phyloP scores from a whole-genome alignment of 2,113 vertebrate genomes.

The Oceanites oceanicus region DNA sequence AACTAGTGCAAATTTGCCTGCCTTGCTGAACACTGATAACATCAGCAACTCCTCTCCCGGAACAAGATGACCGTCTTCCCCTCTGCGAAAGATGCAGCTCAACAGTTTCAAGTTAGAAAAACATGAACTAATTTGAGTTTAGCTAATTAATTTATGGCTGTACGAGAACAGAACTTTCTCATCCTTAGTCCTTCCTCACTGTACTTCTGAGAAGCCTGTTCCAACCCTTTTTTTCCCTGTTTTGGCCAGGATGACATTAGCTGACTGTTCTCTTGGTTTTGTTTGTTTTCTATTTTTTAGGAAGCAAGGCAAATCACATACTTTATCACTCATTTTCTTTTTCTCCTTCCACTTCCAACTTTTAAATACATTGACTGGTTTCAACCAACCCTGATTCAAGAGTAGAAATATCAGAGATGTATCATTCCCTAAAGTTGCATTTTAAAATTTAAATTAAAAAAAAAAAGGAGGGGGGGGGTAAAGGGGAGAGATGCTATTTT shows the following conservation, averaged over 20 bases:
- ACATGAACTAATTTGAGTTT: background rate
- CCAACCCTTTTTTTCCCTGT: background rate
- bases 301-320: background rate
- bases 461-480: accelerated
- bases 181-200: background rate
- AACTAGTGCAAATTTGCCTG: background rate
- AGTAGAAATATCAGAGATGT: background rate
- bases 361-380: background rate
- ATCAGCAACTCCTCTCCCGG: background rate
- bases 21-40: background rate
- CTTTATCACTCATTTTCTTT: background rate
- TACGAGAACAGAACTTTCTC: slow-evolving; percentile 37
- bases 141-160: slow-evolving; percentile 25
- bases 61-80: slow-evolving; percentile 29
- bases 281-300: background rate
- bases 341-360: background rate
- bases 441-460: background rate
- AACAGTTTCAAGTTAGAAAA: slow-evolving; percentile 13
- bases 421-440: background rate
- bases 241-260: background rate
- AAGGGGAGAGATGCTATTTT: background rate
- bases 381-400: background rate
- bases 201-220: background rate
- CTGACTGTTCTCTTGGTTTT: background rate
- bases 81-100: background rate